Evolutionary conservation across 2,113 vertebrate species (phyloP).

Genomic region (Poeciliopsis turrubarensis): DNA sequence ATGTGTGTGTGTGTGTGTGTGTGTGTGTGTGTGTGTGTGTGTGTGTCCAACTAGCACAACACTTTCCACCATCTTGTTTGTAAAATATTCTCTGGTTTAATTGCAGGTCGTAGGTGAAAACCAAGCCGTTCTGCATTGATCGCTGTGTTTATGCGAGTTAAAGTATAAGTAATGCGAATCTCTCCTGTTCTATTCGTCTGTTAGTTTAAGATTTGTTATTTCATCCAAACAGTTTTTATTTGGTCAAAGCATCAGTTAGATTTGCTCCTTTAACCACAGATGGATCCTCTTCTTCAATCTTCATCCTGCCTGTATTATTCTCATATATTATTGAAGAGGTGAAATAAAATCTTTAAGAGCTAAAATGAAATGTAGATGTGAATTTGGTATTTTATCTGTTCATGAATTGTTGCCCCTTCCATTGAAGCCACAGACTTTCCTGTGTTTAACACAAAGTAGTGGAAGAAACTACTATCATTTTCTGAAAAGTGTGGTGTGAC

Average conservation of each 20-base stretch:
- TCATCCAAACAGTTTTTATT: constrained; percentile 5
- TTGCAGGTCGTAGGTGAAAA: constrained; percentile 24
- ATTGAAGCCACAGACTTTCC: too few relatives aligned
- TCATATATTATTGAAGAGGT: background rate
- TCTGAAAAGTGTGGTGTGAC: too few relatives aligned
- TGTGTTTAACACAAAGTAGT: background rate
- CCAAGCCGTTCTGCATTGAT: constrained; percentile 14
- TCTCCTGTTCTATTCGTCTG: constrained; percentile 2
- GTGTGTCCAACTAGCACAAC: constrained; percentile 35
- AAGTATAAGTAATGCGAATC: constrained; percentile 4
- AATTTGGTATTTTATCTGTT: background rate
- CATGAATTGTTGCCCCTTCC: background rate
- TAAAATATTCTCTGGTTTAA: constrained; percentile 21
- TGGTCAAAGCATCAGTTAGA: background rate
- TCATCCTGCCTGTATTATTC: background rate
- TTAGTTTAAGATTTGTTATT: constrained; percentile 19
- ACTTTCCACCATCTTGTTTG: constrained; percentile 4
- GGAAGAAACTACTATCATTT: too few relatives aligned
- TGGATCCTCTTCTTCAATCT: background rate
- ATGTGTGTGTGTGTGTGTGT: constrained; percentile 22
- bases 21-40: background rate
- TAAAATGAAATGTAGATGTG: background rate
- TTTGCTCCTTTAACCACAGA: background rate
- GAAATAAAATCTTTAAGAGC: background rate
- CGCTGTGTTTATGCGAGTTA: constrained; percentile 6